Conservation (phyloP, 2,888 invertebrate species). For the Caenorhabditis sulstoni region DNA sequence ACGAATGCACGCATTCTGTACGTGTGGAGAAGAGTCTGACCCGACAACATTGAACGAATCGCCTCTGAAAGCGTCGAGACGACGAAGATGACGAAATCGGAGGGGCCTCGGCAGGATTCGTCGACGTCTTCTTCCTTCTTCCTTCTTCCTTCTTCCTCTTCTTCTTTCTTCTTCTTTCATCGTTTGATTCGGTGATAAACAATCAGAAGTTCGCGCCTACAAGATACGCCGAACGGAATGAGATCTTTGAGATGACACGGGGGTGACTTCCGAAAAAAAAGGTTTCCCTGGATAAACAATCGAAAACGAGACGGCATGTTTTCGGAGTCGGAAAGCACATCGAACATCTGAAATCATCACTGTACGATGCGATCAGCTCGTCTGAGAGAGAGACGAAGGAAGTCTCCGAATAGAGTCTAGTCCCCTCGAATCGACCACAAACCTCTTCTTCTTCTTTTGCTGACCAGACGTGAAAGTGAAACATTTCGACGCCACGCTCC, state of each 20-base stretch:
- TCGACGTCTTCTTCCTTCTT: slow-evolving; percentile 7
- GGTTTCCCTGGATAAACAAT: neutral
- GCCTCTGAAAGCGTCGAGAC: neutral
- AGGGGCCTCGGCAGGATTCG: too few relatives aligned
- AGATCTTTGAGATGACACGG: slow-evolving; percentile 6
- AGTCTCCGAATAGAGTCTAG: too few relatives aligned
- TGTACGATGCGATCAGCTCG: too few relatives aligned
- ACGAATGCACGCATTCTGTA: slow-evolving; percentile 16
- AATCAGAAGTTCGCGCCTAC: slow-evolving; percentile 19
- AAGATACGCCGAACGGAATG: slow-evolving; percentile 1
- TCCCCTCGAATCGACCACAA: too few relatives aligned
- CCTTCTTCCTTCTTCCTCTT: slow-evolving; percentile 14
- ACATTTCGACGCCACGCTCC: neutral
- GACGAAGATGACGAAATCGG: slow-evolving; percentile 7
- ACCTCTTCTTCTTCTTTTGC: too few relatives aligned
- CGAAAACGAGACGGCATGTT: neutral
- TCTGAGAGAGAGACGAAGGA: too few relatives aligned
- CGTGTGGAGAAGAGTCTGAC: neutral
- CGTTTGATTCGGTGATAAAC: slow-evolving; percentile 9
- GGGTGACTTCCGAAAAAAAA: neutral
- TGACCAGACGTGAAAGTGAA: neutral
- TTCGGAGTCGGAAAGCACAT: neutral
- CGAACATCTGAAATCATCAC: neutral
- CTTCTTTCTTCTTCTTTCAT: slow-evolving; percentile 2
- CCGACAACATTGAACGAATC: slow-evolving; percentile 22